These are phyloP conservation scores for human (Homo sapiens) DNA, from an alignment of 2,113 vertebrate genomes.

Conservation along the genomic window GRCh38 chr1:191880501-191881000, in stretches of 20 bases:
- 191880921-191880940: too few species aligned
- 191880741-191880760: neutral
- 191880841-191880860: neutral
- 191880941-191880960: neutral
- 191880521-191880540: neutral
- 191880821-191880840: neutral
- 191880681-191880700: neutral
- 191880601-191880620: neutral
- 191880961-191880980: neutral
- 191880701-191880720: neutral
- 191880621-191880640: too few species aligned
- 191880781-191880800: neutral
- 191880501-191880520: neutral
- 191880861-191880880: neutral
- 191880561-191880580: neutral
- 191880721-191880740: neutral
- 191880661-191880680: neutral
- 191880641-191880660: too few species aligned
- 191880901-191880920: neutral
- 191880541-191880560: neutral
- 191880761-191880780: neutral
- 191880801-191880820: too few species aligned
- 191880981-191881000: neutral
- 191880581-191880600: neutral
- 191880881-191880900: neutral